phyloP scores from a whole-genome alignment of 2,113 vertebrate species.

The Mormyrus iriodes region DNA sequence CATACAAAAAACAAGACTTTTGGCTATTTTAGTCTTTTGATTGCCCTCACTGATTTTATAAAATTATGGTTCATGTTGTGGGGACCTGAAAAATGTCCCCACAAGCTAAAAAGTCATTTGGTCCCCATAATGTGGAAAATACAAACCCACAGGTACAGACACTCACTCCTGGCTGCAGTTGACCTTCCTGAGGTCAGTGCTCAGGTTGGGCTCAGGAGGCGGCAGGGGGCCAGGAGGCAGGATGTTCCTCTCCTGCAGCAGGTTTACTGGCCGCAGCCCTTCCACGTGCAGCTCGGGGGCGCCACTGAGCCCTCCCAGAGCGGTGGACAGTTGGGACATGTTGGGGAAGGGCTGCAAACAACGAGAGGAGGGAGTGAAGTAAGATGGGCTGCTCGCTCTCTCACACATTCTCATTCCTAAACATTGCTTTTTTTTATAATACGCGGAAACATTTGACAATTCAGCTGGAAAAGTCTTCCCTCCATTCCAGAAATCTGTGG shows the following conservation, averaged over 20 bases:
- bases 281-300: conserved; percentile 84
- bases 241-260: conserved; percentile 84
- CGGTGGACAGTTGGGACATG: conserved; percentile 78
- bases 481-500: background rate
- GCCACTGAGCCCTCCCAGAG: conserved; percentile 80
- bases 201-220: conserved; percentile 84
- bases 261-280: conserved; percentile 78
- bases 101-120: background rate
- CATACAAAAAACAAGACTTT: background rate
- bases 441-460: background rate
- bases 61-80: background rate
- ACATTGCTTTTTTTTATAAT: background rate
- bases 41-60: background rate
- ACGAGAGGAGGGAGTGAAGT: background rate
- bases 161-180: conserved; percentile 94
- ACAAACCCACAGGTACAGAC: background rate
- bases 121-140: background rate
- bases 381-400: conserved; percentile 5
- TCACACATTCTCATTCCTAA: conserved; percentile 14
- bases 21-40: background rate
- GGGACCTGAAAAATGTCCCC: background rate
- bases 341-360: conserved; percentile 72
- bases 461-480: background rate
- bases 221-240: conserved; percentile 69
- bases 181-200: conserved; percentile 79